These are phyloP conservation scores for Hecatera dysodea DNA, from an alignment of 2,888 invertebrate species.

Conservation along the genomic window DNA sequence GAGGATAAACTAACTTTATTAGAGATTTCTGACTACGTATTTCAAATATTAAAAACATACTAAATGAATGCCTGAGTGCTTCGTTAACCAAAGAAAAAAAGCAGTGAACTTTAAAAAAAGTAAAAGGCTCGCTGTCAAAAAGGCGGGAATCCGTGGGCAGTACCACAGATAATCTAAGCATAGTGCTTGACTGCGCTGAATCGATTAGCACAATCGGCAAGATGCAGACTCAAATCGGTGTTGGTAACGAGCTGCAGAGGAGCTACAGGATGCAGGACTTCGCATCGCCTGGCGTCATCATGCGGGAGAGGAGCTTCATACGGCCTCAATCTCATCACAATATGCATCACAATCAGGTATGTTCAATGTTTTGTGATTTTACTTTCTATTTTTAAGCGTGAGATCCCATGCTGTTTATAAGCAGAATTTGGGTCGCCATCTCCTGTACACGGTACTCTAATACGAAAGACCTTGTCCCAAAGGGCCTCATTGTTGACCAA, in stretches of 20 bases:
- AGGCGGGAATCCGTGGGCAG: constrained; percentile 59
- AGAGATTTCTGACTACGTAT: constrained; percentile 63
- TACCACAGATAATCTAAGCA: constrained; percentile 57
- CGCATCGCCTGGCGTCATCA: constrained; percentile 90
- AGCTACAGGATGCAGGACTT: constrained; percentile 91
- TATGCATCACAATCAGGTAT: constrained; percentile 90
- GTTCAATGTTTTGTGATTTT: constrained; percentile 10
- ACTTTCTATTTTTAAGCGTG: constrained; percentile 26
- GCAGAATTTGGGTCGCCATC: constrained; percentile 42
- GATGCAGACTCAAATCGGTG: constrained; percentile 88
- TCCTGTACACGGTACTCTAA: constrained; percentile 38
- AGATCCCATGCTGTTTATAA: constrained; percentile 1
- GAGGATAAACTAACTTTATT: constrained; percentile 64
- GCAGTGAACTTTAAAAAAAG: constrained; percentile 62
- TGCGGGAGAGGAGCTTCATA: constrained; percentile 93
- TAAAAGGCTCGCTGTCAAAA: constrained; percentile 58
- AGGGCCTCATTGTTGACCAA: constrained; percentile 37
- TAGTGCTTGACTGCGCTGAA: constrained; percentile 50
- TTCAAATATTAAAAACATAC: constrained; percentile 52
- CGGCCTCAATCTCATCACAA: constrained; percentile 91
- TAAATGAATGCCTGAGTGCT: constrained; percentile 73
- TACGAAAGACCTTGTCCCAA: constrained; percentile 43
- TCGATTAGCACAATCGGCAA: constrained; percentile 66
- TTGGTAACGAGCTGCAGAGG: constrained; percentile 86
- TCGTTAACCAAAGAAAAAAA: constrained; percentile 79